Conservation (phyloP, 2,797 vertebrate genomes). For the Syngnathus rostellatus region DNA sequence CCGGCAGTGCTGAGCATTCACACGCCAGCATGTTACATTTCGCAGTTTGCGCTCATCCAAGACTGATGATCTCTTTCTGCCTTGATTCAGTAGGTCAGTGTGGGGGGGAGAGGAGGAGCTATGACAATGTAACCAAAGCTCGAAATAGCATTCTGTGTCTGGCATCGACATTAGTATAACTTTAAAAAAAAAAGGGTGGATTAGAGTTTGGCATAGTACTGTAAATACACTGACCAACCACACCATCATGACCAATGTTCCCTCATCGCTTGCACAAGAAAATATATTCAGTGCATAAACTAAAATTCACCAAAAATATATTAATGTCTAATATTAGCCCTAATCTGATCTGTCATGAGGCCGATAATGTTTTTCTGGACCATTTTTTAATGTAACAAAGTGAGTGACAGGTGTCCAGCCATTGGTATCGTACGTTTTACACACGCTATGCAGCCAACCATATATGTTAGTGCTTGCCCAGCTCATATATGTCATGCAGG, state of each 20-base stretch:
- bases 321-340: background rate
- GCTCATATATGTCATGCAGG: no score
- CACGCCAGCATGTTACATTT: slow-evolving; percentile 38
- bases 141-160: slow-evolving; percentile 30
- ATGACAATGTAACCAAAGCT: slow-evolving; percentile 24
- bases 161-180: background rate
- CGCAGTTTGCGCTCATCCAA: slow-evolving; percentile 44
- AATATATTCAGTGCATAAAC: background rate
- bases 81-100: slow-evolving; percentile 35
- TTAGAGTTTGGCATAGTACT: background rate
- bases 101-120: slow-evolving; percentile 21
- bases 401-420: no score
- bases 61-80: slow-evolving; percentile 28
- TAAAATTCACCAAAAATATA: no score
- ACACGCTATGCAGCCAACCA: no score
- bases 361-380: no score
- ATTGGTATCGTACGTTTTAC: no score
- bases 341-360: no score
- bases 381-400: no score
- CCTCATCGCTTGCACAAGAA: background rate
- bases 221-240: background rate
- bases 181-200: background rate
- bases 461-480: no score
- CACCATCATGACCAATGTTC: background rate
- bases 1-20: slow-evolving; percentile 32